Percentiles rank a stretch among this genome's conserved stretches.
phyloP scores from a whole-genome alignment of 2,888 invertebrate genomes.

The Eristalis tenax region DNA sequence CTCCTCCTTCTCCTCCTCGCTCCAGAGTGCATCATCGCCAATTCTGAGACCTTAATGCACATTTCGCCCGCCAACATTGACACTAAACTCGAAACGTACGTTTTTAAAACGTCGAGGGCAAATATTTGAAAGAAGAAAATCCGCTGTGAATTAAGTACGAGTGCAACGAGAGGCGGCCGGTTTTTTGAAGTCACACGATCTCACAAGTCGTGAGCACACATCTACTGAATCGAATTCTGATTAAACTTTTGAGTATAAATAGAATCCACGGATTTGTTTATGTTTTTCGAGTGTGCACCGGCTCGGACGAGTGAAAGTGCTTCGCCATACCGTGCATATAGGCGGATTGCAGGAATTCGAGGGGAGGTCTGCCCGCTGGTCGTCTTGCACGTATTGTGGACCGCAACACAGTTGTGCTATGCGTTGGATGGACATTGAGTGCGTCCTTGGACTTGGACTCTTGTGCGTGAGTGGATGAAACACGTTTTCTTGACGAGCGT shows the following conservation, averaged over 20 bases:
- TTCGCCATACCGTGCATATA: not conserved
- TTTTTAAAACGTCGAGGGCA: too few species aligned
- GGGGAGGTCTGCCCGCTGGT: not conserved
- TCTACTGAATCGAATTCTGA: not conserved
- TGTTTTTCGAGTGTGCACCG: not conserved
- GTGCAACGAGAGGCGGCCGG: too few species aligned
- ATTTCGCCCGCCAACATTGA: not conserved
- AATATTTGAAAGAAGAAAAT: too few species aligned
- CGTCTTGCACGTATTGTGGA: not conserved
- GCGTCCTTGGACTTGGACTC: constrained; percentile 43
- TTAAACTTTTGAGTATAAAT: not conserved
- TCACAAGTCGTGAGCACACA: not conserved
- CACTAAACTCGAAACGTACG: not conserved
- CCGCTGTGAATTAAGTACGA: too few species aligned
- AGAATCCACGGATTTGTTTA: not conserved
- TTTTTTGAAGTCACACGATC: not conserved
- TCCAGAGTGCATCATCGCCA: not conserved
- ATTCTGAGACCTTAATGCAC: constrained; percentile 2
- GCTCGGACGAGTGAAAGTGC: constrained; percentile 3
- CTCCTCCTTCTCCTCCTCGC: not conserved
- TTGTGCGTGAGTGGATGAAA: constrained; percentile 2
- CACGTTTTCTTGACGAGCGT: not conserved
- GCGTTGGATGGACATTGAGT: constrained; percentile 22
- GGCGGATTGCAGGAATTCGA: not conserved
- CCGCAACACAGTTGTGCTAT: not conserved